phyloP scores from a whole-genome alignment of 2,113 vertebrate genomes.

The Donacobius atricapilla region DNA sequence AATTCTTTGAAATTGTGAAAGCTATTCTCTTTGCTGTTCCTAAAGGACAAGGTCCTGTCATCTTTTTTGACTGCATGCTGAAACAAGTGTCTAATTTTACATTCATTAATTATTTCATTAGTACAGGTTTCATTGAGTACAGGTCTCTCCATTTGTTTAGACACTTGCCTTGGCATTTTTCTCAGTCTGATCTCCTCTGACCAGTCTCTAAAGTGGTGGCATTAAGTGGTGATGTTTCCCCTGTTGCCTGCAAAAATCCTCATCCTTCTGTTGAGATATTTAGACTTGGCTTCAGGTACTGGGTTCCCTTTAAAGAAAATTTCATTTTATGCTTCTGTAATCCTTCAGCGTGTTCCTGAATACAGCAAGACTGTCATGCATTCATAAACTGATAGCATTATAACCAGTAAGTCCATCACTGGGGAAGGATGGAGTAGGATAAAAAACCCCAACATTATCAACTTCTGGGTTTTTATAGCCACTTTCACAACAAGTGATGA shows the following conservation, averaged over 20 bases:
- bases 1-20: not conserved
- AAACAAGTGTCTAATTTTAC: not conserved
- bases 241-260: not conserved
- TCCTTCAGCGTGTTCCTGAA: not conserved
- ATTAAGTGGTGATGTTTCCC: not conserved
- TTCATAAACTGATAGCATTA: not conserved
- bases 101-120: not conserved
- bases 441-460: not conserved
- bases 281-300: not conserved
- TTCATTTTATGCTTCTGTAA: not conserved
- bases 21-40: not conserved
- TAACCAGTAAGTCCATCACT: not conserved
- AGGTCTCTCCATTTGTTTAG: not conserved
- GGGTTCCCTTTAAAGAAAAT: not conserved
- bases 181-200: not conserved
- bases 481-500: not conserved
- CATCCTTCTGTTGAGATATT: not conserved
- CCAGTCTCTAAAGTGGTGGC: not conserved
- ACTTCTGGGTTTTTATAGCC: not conserved
- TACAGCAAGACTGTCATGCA: not conserved
- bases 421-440: not conserved
- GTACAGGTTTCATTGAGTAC: not conserved
- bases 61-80: not conserved
- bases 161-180: not conserved
- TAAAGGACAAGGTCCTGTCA: not conserved